Conservation (phyloP, 2,113 vertebrate genomes). For the Vulpes vulpes region DNA sequence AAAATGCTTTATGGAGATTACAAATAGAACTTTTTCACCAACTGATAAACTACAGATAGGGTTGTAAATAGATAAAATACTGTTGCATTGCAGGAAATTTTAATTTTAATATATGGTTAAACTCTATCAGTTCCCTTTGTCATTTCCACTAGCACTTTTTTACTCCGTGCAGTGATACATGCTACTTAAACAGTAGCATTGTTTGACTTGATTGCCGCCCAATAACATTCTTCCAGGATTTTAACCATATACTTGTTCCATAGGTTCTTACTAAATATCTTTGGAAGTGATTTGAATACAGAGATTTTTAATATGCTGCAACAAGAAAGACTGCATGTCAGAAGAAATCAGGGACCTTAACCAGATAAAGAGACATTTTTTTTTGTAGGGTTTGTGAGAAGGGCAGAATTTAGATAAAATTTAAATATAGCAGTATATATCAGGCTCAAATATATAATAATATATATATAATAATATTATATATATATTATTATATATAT, state of each 20-base stretch:
- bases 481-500: no score
- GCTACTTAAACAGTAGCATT: neutral
- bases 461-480: no score
- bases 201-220: neutral
- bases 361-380: neutral
- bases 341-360: neutral
- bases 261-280: neutral
- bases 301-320: neutral
- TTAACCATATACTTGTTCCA: neutral
- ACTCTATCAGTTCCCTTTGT: neutral
- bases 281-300: neutral
- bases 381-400: neutral
- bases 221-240: neutral
- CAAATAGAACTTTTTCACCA: neutral
- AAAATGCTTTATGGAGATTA: neutral
- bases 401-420: neutral
- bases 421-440: neutral
- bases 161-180: neutral
- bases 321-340: neutral
- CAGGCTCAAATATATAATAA: neutral
- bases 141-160: neutral
- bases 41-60: neutral
- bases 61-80: neutral
- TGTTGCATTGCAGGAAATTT: neutral
- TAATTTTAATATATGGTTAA: slow-evolving; percentile 33